phyloP scores from a whole-genome alignment of 2,888 invertebrate genomes.

The Phlogophora meticulosa region DNA sequence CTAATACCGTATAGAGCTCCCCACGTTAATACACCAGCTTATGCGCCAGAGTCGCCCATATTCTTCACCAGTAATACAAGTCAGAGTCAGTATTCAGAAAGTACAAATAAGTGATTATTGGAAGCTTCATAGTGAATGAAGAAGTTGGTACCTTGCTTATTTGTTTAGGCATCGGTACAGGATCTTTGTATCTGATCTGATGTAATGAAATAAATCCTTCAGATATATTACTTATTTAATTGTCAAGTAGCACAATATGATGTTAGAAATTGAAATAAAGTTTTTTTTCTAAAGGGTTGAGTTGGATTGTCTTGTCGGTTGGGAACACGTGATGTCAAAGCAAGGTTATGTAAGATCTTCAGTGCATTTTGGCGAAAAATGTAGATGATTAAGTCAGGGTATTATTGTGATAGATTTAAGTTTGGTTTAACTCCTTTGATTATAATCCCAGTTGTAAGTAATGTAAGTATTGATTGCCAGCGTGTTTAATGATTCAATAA shows the following conservation, averaged over 20 bases:
- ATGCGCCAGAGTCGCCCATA: slow-evolving; percentile 80
- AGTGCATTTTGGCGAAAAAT: slow-evolving; percentile 3
- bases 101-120: slow-evolving; percentile 49
- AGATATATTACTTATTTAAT: not conserved
- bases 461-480: not conserved
- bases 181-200: not conserved
- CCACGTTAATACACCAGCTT: slow-evolving; percentile 72
- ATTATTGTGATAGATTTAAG: slow-evolving; percentile 33
- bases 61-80: slow-evolving; percentile 76
- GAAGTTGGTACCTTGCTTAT: not conserved
- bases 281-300: no score
- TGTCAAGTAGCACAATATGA: not conserved
- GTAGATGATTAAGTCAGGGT: slow-evolving; percentile 42
- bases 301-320: not conserved
- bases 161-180: not conserved
- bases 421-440: not conserved
- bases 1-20: slow-evolving; percentile 72
- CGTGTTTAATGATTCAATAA: not conserved
- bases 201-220: not conserved
- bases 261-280: not conserved
- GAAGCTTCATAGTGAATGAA: slow-evolving; percentile 1
- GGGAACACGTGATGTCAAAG: not conserved
- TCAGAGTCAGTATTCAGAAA: slow-evolving; percentile 66
- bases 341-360: not conserved
- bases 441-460: slow-evolving; percentile 14